phyloP scores from a whole-genome alignment of 2,797 vertebrate species.

The Tragopan temminckii region DNA sequence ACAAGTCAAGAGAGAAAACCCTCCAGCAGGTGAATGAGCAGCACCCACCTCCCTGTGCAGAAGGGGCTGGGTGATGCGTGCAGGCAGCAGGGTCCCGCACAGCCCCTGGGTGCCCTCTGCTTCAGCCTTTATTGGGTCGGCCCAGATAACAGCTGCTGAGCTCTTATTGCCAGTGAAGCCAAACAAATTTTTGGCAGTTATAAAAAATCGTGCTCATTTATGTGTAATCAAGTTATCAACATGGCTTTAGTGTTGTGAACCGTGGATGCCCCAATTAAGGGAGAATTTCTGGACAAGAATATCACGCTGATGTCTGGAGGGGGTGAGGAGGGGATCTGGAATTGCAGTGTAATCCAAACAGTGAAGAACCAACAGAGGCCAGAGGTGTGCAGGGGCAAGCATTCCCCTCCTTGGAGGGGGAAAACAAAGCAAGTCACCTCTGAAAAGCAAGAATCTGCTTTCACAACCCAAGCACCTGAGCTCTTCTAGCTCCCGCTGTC shows the following conservation, averaged over 20 bases:
- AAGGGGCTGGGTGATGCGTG: not conserved
- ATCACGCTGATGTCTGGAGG: not conserved
- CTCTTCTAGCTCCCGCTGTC: not conserved
- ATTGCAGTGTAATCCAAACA: not conserved
- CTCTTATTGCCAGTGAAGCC: slow-evolving; percentile 50
- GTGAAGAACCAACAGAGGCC: not conserved
- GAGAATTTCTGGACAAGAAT: not conserved
- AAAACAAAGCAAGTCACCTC: not conserved
- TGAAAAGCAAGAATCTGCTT: slow-evolving; percentile 2
- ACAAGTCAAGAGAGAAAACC: not conserved
- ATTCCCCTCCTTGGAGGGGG: not conserved
- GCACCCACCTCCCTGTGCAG: not conserved
- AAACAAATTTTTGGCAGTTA: not conserved
- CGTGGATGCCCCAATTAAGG: not conserved
- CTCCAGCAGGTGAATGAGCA: not conserved
- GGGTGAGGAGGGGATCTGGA: not conserved
- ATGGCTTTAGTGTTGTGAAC: slow-evolving; percentile 34
- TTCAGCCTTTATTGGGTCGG: not conserved
- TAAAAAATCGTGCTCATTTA: not conserved
- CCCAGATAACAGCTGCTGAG: not conserved
- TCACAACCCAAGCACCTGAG: slow-evolving; percentile 4
- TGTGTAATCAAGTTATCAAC: not conserved
- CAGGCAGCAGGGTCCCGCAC: not conserved
- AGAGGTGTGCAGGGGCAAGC: slow-evolving; percentile 9
- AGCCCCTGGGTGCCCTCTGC: not conserved